Evolutionary conservation across 2,888 invertebrate genomes (phyloP).

Genomic region (Eristalis pertinax): DNA sequence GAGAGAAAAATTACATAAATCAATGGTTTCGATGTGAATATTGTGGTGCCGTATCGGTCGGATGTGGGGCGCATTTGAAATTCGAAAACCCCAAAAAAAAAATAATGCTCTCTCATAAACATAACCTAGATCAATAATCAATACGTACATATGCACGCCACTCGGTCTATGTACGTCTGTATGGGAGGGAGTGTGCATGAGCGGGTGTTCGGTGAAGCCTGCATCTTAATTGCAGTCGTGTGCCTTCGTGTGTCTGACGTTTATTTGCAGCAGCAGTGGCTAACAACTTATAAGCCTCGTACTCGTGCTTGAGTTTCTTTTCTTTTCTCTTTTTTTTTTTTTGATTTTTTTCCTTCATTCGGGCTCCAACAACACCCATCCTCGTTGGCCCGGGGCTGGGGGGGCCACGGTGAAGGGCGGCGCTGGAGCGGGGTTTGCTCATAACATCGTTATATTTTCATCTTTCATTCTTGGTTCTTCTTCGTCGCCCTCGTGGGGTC

Average conservation of each 20-base stretch:
- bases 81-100: conserved; percentile 23
- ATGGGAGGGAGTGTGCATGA: conserved; percentile 11
- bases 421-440: conserved; percentile 27
- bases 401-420: conserved; percentile 9
- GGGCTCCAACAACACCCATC: neutral
- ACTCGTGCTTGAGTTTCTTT: conserved; percentile 43
- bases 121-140: conserved; percentile 75
- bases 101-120: conserved; percentile 65
- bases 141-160: conserved; percentile 36
- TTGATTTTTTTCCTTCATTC: neutral
- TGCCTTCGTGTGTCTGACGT: conserved; percentile 57
- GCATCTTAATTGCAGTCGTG: conserved; percentile 62
- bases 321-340: conserved; percentile 6
- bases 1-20: conserved; percentile 55
- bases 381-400: neutral
- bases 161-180: conserved; percentile 5
- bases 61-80: conserved; percentile 8
- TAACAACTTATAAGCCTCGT: conserved; percentile 56
- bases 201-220: conserved; percentile 28
- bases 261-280: conserved; percentile 47
- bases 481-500: neutral
- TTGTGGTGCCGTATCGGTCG: neutral
- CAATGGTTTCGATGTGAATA: neutral
- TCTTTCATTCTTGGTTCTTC: neutral
- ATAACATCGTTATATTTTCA: conserved; percentile 60